A percentile compares a stretch with the other conserved stretches of the same genome.
Conservation (phyloP, 1,140 invertebrate genomes). For the Cherax quadricarinatus region DNA sequence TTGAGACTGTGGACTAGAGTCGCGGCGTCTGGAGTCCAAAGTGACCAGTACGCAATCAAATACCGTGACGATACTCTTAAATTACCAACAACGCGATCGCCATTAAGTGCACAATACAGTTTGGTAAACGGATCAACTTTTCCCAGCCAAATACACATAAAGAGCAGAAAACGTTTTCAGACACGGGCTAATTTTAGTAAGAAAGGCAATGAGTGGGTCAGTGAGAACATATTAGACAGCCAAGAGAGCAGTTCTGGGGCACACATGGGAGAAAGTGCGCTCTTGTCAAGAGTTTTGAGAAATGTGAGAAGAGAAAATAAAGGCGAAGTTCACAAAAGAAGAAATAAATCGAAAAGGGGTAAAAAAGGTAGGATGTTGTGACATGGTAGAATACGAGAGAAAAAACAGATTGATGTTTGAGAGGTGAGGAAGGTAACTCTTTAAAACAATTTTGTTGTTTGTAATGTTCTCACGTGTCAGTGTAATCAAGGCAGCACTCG, state of each 20-base stretch:
- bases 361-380: slow-evolving; percentile 29
- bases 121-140: background rate
- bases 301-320: slow-evolving; percentile 8
- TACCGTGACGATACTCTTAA: too few species aligned
- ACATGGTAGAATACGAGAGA: background rate
- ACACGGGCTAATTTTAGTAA: slow-evolving; percentile 32
- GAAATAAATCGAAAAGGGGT: slow-evolving; percentile 22
- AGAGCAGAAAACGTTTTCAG: slow-evolving; percentile 3
- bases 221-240: background rate
- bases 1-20: too few species aligned
- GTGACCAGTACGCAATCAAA: too few species aligned
- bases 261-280: background rate
- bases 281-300: slow-evolving; percentile 13
- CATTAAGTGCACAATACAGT: too few species aligned
- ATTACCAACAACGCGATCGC: too few species aligned
- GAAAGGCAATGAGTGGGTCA: background rate
- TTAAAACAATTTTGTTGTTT: background rate
- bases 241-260: background rate
- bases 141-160: background rate
- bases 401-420: background rate
- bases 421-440: background rate
- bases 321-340: slow-evolving; percentile 19
- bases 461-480: background rate
- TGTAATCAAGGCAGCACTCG: background rate
- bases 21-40: too few species aligned